Evolutionary conservation across 2,113 vertebrate genomes (phyloP), one percentile per base, ranked within the genome.

Genomic region (Corythornis cristatus): DNA sequence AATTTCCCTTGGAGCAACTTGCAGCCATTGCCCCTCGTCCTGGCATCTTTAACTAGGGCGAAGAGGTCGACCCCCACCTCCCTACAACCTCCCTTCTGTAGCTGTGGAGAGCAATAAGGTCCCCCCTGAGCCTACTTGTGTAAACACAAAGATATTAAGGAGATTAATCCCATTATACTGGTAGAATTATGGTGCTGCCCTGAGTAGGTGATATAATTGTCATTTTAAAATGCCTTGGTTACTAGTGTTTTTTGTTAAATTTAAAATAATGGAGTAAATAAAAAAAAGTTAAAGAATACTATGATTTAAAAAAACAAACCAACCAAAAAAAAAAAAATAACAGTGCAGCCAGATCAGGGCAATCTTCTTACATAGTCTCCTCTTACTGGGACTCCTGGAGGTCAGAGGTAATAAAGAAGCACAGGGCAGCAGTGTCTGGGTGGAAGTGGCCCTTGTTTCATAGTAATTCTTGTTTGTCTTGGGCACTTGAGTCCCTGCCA

Each of bases 371-470:
- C 35, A 15, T 20, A 54, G 17, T 70, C 11, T 3, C 9, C 12
- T 89, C 18, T 78, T 84, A 43, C 0, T 43, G 65, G 51, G 51
- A 74, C 61, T 86, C 86, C 2, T 6, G 6, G 31, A 51, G 71
- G 17, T 46, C 1, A 1, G 56, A 73, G 73, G 17, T 86, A 23
- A 26, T 37, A 12, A 46, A 91, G 79, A 29, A 86, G 25, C 66
- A 1, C 15, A 23, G 29, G 11, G 21, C 53, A 78, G 40, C 46
- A 43, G 0, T 37, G 25, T 66, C 17, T 77, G 40, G 33, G 7
- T 71, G 57, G 8, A 1, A 2, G 17, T 64, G 57, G 43, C n/a
- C 9, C 17, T 81, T 56, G 8, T 53, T 77, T 75, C 0, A 0
- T 15, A 8, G 45, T n/a, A 72, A 10, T 31, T 54, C 3, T 29